Conservation (phyloP, 2,797 vertebrate species). For the Manis crassicaudata region DNA sequence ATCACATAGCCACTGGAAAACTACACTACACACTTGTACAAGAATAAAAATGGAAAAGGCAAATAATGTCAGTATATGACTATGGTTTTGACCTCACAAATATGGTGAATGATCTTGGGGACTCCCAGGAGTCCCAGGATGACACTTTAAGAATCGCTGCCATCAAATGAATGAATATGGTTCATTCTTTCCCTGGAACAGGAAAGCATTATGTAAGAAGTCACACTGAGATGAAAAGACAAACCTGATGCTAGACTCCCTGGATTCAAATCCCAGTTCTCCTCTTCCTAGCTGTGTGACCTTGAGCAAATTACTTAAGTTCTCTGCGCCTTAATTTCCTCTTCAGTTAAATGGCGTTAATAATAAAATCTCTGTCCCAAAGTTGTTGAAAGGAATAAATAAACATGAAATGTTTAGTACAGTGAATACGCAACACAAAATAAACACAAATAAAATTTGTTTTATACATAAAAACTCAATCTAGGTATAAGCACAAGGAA, state of each 20-base stretch:
- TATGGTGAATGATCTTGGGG: not conserved
- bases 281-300: not conserved
- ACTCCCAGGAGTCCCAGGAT: not conserved
- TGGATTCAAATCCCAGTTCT: conserved; percentile 23
- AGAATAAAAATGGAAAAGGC: conserved; percentile 35
- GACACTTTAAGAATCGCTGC: conserved; percentile 22
- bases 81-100: conserved; percentile 40
- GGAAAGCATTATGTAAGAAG: conserved; percentile 34
- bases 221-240: conserved; percentile 9
- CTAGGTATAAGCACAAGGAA: not conserved
- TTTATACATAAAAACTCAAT: conserved; percentile 48
- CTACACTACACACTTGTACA: not conserved
- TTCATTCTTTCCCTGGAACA: conserved; percentile 29
- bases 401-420: not conserved
- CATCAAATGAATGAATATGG: conserved; percentile 16
- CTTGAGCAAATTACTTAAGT: conserved; percentile 21
- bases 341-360: not conserved
- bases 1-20: conserved; percentile 19
- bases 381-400: conserved; percentile 35
- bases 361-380: conserved; percentile 11
- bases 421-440: not conserved
- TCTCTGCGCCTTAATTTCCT: not conserved
- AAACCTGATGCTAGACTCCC: not conserved
- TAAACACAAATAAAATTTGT: not conserved
- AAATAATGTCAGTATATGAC: conserved; percentile 20